phyloP scores from a whole-genome alignment of 1,140 invertebrate species.

The Mylabris phalerata region DNA sequence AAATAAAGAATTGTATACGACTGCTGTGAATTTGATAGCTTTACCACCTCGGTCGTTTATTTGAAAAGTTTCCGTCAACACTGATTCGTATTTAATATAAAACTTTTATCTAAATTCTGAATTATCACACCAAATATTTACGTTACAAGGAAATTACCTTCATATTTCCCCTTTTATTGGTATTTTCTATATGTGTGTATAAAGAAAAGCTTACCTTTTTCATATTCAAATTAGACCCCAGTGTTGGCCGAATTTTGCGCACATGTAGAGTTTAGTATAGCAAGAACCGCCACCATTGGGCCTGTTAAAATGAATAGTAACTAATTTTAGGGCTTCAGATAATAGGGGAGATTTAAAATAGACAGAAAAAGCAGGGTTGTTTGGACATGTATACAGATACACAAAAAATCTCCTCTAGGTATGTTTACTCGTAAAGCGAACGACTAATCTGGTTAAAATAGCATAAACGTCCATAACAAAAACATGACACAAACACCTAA shows the following conservation, averaged over 20 bases:
- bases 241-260: conserved; percentile 1
- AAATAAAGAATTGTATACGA: too few species aligned
- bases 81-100: too few species aligned
- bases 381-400: too few species aligned
- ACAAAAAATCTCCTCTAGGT: conserved; percentile 1
- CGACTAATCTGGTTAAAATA: conserved; percentile 15
- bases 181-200: neutral
- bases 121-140: conserved; percentile 16
- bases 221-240: conserved; percentile 10
- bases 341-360: neutral
- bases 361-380: neutral
- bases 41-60: too few species aligned
- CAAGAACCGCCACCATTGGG: neutral
- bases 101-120: too few species aligned
- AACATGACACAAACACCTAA: neutral
- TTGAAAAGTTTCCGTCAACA: too few species aligned
- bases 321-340: conserved; percentile 8
- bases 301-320: conserved; percentile 7
- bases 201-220: conserved; percentile 12
- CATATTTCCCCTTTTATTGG: neutral
- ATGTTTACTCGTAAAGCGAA: neutral
- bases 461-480: neutral
- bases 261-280: neutral
- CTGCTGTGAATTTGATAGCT: too few species aligned
- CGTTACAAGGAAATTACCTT: conserved; percentile 10